These are phyloP conservation scores for Campaea margaritaria DNA, from an alignment of 2,888 invertebrate species.

Conservation along the genomic window DNA sequence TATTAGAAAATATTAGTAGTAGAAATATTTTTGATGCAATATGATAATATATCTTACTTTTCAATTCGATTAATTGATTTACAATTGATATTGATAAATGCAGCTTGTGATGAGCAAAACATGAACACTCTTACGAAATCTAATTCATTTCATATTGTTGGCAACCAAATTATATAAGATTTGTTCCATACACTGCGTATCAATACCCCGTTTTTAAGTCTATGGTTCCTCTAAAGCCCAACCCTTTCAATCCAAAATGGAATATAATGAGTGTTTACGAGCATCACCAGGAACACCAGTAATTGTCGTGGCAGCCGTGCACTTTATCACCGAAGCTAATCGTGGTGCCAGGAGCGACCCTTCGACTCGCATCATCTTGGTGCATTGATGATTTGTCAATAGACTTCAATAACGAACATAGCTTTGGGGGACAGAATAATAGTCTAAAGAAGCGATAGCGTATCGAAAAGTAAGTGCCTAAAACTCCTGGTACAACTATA, in stretches of 20 bases:
- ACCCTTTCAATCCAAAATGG: constrained; percentile 52
- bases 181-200: too few species aligned
- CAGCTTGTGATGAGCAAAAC: too few species aligned
- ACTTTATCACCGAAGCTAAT: constrained; percentile 80
- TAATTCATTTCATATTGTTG: neutral
- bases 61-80: too few species aligned
- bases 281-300: constrained; percentile 47
- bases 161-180: too few species aligned
- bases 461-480: neutral
- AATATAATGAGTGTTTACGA: constrained; percentile 64
- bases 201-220: too few species aligned
- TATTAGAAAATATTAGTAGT: too few species aligned
- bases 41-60: too few species aligned
- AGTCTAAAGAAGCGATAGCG: neutral
- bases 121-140: too few species aligned
- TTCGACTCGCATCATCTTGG: constrained; percentile 43
- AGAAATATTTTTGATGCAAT: too few species aligned
- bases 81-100: too few species aligned
- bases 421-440: neutral
- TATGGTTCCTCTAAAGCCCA: too few species aligned
- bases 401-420: constrained; percentile 30
- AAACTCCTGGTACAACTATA: too few species aligned
- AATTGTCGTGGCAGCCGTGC: constrained; percentile 78
- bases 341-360: constrained; percentile 42
- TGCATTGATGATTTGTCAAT: constrained; percentile 64